These are phyloP conservation scores for Liopterus haemorrhoidalis DNA, from an alignment of 2,888 invertebrate genomes.

Conservation along the genomic window DNA sequence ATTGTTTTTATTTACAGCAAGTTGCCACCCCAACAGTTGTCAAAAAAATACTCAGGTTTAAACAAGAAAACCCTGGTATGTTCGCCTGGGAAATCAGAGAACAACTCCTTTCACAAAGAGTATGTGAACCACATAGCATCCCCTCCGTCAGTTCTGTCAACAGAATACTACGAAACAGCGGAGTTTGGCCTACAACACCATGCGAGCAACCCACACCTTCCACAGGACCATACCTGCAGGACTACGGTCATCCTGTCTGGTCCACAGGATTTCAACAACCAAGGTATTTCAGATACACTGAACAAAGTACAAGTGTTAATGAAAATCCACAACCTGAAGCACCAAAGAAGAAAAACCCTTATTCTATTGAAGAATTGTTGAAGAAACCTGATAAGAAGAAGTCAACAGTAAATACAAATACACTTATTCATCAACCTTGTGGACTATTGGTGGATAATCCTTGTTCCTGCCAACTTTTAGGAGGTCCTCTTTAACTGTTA, in stretches of 20 bases:
- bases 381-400: slow-evolving; percentile 69
- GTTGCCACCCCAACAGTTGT: slow-evolving; percentile 94
- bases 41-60: slow-evolving; percentile 87
- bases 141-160: slow-evolving; percentile 94
- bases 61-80: slow-evolving; percentile 93
- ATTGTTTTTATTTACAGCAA: slow-evolving; percentile 74
- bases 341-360: slow-evolving; percentile 68
- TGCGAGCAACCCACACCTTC: slow-evolving; percentile 45
- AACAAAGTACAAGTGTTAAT: background rate
- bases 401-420: slow-evolving; percentile 8
- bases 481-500: slow-evolving; percentile 11
- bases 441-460: slow-evolving; percentile 30
- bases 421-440: slow-evolving; percentile 35
- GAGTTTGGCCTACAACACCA: slow-evolving; percentile 68
- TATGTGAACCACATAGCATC: slow-evolving; percentile 85
- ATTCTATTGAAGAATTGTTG: slow-evolving; percentile 79
- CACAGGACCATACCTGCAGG: slow-evolving; percentile 34
- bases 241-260: slow-evolving; percentile 13
- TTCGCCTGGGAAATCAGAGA: slow-evolving; percentile 97
- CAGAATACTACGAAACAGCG: slow-evolving; percentile 82
- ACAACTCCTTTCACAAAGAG: slow-evolving; percentile 78
- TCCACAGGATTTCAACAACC: slow-evolving; percentile 1
- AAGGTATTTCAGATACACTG: slow-evolving; percentile 11
- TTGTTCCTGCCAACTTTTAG: slow-evolving; percentile 20
- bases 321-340: slow-evolving; percentile 4